Conservation (phyloP, 2,797 vertebrate genomes). For the Cheracebus regulus region DNA sequence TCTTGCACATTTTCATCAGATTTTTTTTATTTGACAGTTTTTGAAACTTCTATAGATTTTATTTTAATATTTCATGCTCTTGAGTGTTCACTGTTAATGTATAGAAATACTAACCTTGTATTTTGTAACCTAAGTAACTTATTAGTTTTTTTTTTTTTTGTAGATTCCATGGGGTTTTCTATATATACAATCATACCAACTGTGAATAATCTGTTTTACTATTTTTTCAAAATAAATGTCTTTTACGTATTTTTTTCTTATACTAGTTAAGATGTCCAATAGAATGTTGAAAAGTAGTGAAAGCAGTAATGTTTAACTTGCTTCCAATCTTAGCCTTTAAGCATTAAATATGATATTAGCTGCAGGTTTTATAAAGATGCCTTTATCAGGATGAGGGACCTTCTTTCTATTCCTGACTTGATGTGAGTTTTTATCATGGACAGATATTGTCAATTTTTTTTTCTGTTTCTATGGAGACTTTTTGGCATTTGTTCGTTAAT, state of each 20-base stretch:
- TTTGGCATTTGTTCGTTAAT: background rate
- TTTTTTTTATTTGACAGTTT: background rate
- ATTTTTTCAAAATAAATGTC: background rate
- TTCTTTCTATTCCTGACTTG: background rate
- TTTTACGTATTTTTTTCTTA: background rate
- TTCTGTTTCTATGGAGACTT: background rate
- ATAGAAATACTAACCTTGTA: background rate
- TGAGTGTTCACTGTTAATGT: background rate
- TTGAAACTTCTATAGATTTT: background rate
- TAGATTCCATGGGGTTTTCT: background rate
- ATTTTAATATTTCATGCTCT: background rate
- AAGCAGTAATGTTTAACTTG: background rate
- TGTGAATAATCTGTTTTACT: background rate
- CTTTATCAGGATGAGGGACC: background rate
- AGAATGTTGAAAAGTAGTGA: background rate
- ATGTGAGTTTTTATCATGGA: background rate
- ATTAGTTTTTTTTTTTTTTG: background rate
- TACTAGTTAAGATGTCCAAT: background rate
- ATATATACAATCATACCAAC: background rate
- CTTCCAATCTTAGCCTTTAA: background rate
- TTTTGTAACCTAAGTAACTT: constrained; percentile 23
- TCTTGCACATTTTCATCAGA: background rate
- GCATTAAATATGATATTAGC: background rate
- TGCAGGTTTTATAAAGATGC: background rate
- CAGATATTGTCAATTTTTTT: background rate